phyloP scores from a whole-genome alignment of 2,888 invertebrate genomes.

The Eudasyphora cyanicolor region DNA sequence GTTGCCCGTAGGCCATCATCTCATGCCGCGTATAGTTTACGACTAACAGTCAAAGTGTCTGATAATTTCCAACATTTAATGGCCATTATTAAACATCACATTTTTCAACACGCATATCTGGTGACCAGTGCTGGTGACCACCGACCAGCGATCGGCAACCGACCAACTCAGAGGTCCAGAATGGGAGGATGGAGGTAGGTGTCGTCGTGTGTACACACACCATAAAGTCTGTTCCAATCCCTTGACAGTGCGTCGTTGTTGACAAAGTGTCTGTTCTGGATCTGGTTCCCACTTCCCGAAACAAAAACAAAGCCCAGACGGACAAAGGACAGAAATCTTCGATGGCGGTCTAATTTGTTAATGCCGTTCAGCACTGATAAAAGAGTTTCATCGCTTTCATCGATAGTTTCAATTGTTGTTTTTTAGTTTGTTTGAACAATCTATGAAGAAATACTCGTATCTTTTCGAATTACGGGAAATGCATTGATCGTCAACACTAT shows the following conservation, averaged over 20 bases:
- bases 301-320: conserved; percentile 7
- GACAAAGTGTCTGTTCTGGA: conserved; percentile 60
- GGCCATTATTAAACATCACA: conserved; percentile 79
- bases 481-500: conserved; percentile 62
- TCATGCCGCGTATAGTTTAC: conserved; percentile 76
- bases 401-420: conserved; percentile 58
- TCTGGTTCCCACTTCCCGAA: conserved; percentile 20
- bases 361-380: conserved; percentile 30
- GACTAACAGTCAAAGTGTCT: conserved; percentile 72
- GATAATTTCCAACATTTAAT: conserved; percentile 78
- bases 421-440: conserved; percentile 28
- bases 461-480: conserved; percentile 2
- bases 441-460: conserved; percentile 40
- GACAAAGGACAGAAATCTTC: conserved; percentile 18
- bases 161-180: too few relatives aligned
- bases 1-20: conserved; percentile 32
- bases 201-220: conserved; percentile 20
- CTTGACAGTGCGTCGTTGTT: conserved; percentile 29
- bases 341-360: conserved; percentile 61
- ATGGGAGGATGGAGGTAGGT: background rate
- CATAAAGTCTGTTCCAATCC: conserved; percentile 46
- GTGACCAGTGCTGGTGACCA: conserved; percentile 39
- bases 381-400: conserved; percentile 55
- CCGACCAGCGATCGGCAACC: background rate
- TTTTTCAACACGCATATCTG: conserved; percentile 76